phyloP scores from a whole-genome alignment of 2,113 vertebrate species.

The Triplophysa tibetana region DNA sequence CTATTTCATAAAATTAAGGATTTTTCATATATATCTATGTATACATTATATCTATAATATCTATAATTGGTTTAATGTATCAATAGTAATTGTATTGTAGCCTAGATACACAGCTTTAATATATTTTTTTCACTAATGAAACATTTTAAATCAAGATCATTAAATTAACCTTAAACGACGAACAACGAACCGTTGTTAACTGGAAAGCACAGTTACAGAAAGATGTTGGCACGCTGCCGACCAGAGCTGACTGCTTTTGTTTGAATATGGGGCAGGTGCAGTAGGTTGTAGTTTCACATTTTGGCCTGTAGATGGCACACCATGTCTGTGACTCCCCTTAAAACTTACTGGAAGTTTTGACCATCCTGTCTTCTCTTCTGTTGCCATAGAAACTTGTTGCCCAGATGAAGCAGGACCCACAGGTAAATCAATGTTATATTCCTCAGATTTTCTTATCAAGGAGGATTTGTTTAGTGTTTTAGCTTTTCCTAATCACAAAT shows the following conservation, averaged over 20 bases:
- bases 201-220: neutral
- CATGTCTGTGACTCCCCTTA: neutral
- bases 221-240: neutral
- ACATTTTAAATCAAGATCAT: too few species aligned
- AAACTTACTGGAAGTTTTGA: conserved; percentile 1
- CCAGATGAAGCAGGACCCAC: conserved; percentile 99
- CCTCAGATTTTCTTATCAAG: neutral
- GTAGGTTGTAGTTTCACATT: conserved; percentile 29
- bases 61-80: too few species aligned
- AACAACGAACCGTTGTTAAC: neutral
- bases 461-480: too few species aligned
- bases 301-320: conserved; percentile 58
- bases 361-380: conserved; percentile 59
- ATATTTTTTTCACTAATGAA: too few species aligned
- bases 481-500: too few species aligned
- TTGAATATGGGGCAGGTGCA: conserved; percentile 28
- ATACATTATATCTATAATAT: too few species aligned
- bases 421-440: conserved; percentile 76
- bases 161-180: neutral
- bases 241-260: neutral
- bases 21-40: too few species aligned
- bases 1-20: too few species aligned
- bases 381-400: conserved; percentile 91
- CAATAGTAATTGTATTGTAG: too few species aligned
- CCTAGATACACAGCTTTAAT: too few species aligned